These are phyloP conservation scores for Macroramphosus scolopax DNA, from an alignment of 2,797 vertebrate genomes.

Conservation along the genomic window DNA sequence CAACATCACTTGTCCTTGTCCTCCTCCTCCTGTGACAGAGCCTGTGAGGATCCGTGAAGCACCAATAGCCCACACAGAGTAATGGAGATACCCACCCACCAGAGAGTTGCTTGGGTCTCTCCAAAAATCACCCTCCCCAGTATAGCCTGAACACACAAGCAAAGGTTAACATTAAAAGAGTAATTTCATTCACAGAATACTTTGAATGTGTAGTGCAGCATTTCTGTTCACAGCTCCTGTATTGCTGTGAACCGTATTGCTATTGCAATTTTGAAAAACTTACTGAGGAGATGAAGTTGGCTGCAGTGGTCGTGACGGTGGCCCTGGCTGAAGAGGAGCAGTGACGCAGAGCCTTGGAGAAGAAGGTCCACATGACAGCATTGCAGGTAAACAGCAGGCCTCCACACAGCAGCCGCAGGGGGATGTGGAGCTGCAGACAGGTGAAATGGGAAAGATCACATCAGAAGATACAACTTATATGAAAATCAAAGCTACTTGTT, in stretches of 20 bases:
- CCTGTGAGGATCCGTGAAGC: slow-evolving; percentile 75
- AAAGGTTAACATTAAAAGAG: neutral
- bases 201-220: no score
- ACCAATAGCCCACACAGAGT: slow-evolving; percentile 84
- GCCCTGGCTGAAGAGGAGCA: slow-evolving; percentile 87
- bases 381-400: slow-evolving; percentile 82
- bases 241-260: no score
- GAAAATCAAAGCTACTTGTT: no score
- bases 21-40: slow-evolving; percentile 14
- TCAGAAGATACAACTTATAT: no score
- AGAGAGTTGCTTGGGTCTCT: slow-evolving; percentile 83
- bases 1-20: slow-evolving; percentile 69
- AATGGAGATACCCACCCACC: slow-evolving; percentile 88
- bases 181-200: neutral
- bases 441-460: no score
- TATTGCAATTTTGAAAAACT: slow-evolving; percentile 35
- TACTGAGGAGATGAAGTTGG: slow-evolving; percentile 91
- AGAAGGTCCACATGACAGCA: slow-evolving; percentile 91
- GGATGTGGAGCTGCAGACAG: slow-evolving; percentile 76
- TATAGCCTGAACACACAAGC: slow-evolving; percentile 62
- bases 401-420: slow-evolving; percentile 77
- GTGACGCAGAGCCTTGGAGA: slow-evolving; percentile 88
- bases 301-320: slow-evolving; percentile 87
- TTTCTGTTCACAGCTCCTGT: no score
- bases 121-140: slow-evolving; percentile 77